Base-by-base conservation (phyloP, 2,888 invertebrate species). In the Azorinus chamasolen region DNA sequence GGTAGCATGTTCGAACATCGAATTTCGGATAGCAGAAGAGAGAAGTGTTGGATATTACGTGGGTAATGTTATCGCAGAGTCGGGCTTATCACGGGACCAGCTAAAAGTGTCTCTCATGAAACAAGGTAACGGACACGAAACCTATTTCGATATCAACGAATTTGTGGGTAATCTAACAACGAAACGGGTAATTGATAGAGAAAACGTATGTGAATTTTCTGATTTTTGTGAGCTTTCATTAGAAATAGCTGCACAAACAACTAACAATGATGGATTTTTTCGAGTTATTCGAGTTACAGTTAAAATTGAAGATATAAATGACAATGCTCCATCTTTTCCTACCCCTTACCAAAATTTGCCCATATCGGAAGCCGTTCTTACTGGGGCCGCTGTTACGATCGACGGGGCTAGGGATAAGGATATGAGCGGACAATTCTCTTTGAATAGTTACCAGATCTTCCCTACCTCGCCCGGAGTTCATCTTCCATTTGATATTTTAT, bases 261-360 rank as follows among this genome's bases (percentile, higher is more conserved):
- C 69, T 5, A 69, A 43, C 14, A 69, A 77, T 24, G 79, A 79
- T 3, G 77, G 77, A 16, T 87, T 83, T 55, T 88, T 89, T 54
- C 69, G 78, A 55, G 84, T 88, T 48, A 80, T 90, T 58, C 72
- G 82, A 32, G 83, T 86, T 14, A 68, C 72, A 10, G 75, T 90
- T 22, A 61, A 76, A 39, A 71, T 90, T 18, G 80, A 87, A 46
- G 90, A 90, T 62, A 70, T 87, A 12, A 90, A 90, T 68, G 90
- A 90, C 64, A 86, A 90, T 73, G 51, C 82, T 2, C 90, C 90
- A 2, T 76, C 53, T 18, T 90, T 89, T 61, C 72, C 73, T 12
- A 64, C 66, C 37, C 64, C 73, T 12, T 66, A 57, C 27, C 63
- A 83, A 2, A 51, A 65, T 46, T 24, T 85, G 18, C 51, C 63